phyloP scores from a whole-genome alignment of 2,888 invertebrate genomes.

The Acleris cristana region DNA sequence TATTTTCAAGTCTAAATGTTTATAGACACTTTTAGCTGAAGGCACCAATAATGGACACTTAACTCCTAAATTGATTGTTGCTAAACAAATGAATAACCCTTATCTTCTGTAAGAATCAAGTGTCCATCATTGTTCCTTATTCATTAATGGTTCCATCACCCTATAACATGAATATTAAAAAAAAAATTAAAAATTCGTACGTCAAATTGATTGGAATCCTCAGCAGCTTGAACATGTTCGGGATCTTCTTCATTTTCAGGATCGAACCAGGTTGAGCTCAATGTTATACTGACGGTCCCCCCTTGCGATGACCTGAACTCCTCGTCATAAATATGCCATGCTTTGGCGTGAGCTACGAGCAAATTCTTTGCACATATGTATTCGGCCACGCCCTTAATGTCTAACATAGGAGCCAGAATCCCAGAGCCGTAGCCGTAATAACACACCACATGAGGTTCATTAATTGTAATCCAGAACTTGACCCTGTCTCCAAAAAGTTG shows the following conservation, averaged over 20 bases:
- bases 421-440: conserved; percentile 66
- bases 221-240: conserved; percentile 62
- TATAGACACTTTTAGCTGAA: no score
- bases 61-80: no score
- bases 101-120: no score
- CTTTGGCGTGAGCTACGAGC: conserved; percentile 79
- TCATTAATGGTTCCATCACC: no score
- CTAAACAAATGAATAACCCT: no score
- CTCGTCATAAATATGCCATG: conserved; percentile 64
- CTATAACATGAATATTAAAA: no score
- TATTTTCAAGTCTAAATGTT: no score
- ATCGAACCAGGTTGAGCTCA: conserved; percentile 78
- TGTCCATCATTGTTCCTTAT: no score
- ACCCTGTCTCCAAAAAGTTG: conserved; percentile 72
- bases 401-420: conserved; percentile 53
- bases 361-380: conserved; percentile 77
- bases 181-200: conserved; percentile 49
- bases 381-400: conserved; percentile 69
- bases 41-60: no score
- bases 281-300: conserved; percentile 71
- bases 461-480: conserved; percentile 82
- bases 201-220: conserved; percentile 74
- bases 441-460: conserved; percentile 74
- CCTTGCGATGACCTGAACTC: conserved; percentile 60
- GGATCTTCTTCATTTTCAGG: conserved; percentile 71